Evolutionary conservation across 2,888 invertebrate genomes (phyloP), one percentile per base, ranked within the genome.

Genomic region (Salpingus planirostris): DNA sequence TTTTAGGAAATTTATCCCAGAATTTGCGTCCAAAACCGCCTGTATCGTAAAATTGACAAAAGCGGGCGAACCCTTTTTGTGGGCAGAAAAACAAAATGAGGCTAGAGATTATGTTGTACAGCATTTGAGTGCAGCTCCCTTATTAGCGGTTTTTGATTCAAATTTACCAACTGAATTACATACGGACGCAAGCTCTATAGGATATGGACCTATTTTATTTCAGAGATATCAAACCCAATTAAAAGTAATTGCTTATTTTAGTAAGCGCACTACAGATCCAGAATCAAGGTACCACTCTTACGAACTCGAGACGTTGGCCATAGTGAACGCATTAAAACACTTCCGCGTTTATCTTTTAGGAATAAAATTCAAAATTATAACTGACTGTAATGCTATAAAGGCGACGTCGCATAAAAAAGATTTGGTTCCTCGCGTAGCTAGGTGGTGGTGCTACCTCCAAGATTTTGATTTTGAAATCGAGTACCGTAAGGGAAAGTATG

Each of bases 301-400:
- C 8, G 18, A 18, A 18, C 8, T 18, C 5, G 18, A 18, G 18
- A 18, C 18, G 18, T 8, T 59, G 30, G 60, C 57, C 1, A 40
- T 57, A 1, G 42, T 57, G 1, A 52, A 44, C 21, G 44, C 46
- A 1, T 15, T 55, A 1, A 24, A 40, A 13, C 38, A 50, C 31
- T 52, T 55, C 31, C 43, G 49, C 6, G 41, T 42, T 10, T 54
- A 53, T 26, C 24, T 55, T 0, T 31, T 46, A 10, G 50, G 49
- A 2, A 34, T 41, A 2, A 30, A 26, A 3, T 52, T 56, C n/a
- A 41, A 28, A 2, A 38, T 55, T 3, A 32, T 49, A 1, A 54
- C 50, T 1, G 62, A 63, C 26, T 59, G 56, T 24, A 49, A 49
- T 15, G 42, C 54, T 0, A 21, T 57, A 1, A 51, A 50, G 13